Evolutionary conservation across 1,140 invertebrate genomes (phyloP).

Genomic region (Odontomachus brunneus): DNA sequence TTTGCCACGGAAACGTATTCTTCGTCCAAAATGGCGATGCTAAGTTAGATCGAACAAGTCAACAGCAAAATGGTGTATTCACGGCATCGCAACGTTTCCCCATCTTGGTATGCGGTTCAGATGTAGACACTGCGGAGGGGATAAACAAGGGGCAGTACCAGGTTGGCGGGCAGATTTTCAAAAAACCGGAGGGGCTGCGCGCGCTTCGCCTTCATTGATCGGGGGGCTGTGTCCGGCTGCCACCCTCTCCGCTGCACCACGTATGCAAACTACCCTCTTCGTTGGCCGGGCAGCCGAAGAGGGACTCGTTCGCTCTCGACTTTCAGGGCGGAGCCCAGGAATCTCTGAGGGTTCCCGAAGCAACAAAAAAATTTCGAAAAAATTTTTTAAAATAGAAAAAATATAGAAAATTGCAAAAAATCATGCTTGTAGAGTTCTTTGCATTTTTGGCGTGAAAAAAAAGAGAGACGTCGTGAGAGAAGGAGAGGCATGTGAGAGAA

Average conservation of each 20-base stretch:
- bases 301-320: conserved; percentile 74
- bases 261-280: conserved; percentile 73
- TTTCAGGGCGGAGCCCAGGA: conserved; percentile 82
- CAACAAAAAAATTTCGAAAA: conserved; percentile 35
- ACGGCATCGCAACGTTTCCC: conserved; percentile 68
- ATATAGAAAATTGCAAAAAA: conserved; percentile 64
- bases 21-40: conserved; percentile 61
- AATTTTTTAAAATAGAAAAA: conserved; percentile 61
- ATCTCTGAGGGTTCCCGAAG: conserved; percentile 65
- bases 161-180: conserved; percentile 83
- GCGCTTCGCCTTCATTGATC: conserved; percentile 83
- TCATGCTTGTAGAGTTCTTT: neutral
- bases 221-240: conserved; percentile 72
- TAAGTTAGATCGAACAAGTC: conserved; percentile 66
- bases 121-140: conserved; percentile 70
- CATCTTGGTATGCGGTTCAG: conserved; percentile 76
- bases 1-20: neutral
- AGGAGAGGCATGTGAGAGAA: conserved; percentile 65
- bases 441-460: conserved; percentile 28
- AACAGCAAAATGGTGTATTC: conserved; percentile 69
- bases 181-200: conserved; percentile 82
- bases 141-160: conserved; percentile 68
- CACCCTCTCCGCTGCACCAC: conserved; percentile 73
- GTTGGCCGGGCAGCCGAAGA: conserved; percentile 72
- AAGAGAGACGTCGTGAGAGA: conserved; percentile 48